A percentile compares a stretch with the other conserved stretches of the same genome.
These are phyloP conservation scores for Nezara viridula DNA, from an alignment of 2,888 invertebrate species.

Conservation along the genomic window DNA sequence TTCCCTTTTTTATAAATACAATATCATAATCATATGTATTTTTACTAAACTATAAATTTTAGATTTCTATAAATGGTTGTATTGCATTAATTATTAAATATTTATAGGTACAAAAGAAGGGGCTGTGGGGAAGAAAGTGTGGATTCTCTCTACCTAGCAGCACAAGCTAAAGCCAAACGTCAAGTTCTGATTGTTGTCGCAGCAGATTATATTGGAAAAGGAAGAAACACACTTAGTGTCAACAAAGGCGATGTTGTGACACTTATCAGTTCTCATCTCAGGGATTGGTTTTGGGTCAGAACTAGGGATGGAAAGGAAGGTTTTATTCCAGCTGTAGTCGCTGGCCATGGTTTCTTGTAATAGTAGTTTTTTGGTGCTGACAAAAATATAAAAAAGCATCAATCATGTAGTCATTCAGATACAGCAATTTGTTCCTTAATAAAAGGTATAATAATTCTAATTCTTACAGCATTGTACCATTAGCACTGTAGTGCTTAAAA, in stretches of 20 bases:
- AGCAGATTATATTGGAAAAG: conserved; percentile 76
- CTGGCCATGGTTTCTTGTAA: conserved; percentile 84
- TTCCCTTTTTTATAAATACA: too few species aligned
- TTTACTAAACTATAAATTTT: neutral
- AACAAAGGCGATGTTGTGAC: conserved; percentile 83
- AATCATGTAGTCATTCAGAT: neutral
- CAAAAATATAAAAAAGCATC: neutral
- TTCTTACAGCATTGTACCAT: neutral
- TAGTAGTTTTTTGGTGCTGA: neutral
- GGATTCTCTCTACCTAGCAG: conserved; percentile 78
- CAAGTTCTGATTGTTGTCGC: conserved; percentile 81
- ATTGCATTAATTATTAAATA: neutral
- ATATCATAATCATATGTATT: too few species aligned
- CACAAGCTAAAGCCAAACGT: conserved; percentile 73
- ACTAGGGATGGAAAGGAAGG: conserved; percentile 80
- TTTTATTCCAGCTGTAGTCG: conserved; percentile 83
- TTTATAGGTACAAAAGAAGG: conserved; percentile 67
- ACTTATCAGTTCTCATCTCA: conserved; percentile 73
- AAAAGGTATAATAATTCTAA: conserved; percentile 12
- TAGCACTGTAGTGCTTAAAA: neutral
- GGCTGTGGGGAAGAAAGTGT: conserved; percentile 80
- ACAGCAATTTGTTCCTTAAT: conserved; percentile 39
- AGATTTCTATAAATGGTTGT: neutral
- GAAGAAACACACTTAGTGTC: conserved; percentile 75
- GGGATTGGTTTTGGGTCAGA: conserved; percentile 84